A percentile compares a stretch with the other conserved stretches of the same genome.
phyloP scores from a whole-genome alignment of 2,888 invertebrate genomes.

The Arctia plantaginis region DNA sequence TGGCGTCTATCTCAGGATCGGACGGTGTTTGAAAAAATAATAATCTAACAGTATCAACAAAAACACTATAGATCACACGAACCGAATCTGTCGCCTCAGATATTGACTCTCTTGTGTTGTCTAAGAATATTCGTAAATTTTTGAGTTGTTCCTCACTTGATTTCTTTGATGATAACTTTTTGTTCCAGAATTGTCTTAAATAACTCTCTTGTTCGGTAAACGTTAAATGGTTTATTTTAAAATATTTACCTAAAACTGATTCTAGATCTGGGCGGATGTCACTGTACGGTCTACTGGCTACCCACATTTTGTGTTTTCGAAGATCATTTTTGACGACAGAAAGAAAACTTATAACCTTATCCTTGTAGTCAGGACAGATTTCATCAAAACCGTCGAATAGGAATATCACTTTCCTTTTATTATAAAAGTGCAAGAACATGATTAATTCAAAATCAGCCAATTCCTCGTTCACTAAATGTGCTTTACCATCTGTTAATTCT shows the following conservation, averaged over 20 bases:
- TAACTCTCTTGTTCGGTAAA: constrained; percentile 20
- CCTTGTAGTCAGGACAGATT: constrained; percentile 21
- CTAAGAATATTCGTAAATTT: constrained; percentile 15
- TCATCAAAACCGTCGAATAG: constrained; percentile 26
- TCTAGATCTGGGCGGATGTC: constrained; percentile 29
- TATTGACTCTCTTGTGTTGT: neutral
- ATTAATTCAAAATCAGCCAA: constrained; percentile 3
- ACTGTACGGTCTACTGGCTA: constrained; percentile 41
- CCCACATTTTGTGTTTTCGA: constrained; percentile 24
- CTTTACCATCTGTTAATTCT: neutral
- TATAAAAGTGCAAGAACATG: constrained; percentile 20
- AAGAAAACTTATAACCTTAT: constrained; percentile 8
- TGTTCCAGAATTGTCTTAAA: constrained; percentile 27
- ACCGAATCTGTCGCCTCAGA: neutral
- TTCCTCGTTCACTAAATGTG: neutral
- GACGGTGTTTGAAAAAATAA: neutral
- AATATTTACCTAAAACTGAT: constrained; percentile 23
- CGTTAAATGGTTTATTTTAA: constrained; percentile 22
- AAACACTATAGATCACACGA: constrained; percentile 6
- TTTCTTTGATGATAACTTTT: constrained; percentile 18
- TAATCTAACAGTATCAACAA: constrained; percentile 3
- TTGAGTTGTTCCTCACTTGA: constrained; percentile 24
- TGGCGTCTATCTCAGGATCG: neutral
- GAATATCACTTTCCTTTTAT: constrained; percentile 14
- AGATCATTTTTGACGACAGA: constrained; percentile 1